Percentiles rank a stretch among this genome's conserved stretches.
phyloP scores from a whole-genome alignment of 2,113 vertebrate genomes.

The Delphinapterus leucas region DNA sequence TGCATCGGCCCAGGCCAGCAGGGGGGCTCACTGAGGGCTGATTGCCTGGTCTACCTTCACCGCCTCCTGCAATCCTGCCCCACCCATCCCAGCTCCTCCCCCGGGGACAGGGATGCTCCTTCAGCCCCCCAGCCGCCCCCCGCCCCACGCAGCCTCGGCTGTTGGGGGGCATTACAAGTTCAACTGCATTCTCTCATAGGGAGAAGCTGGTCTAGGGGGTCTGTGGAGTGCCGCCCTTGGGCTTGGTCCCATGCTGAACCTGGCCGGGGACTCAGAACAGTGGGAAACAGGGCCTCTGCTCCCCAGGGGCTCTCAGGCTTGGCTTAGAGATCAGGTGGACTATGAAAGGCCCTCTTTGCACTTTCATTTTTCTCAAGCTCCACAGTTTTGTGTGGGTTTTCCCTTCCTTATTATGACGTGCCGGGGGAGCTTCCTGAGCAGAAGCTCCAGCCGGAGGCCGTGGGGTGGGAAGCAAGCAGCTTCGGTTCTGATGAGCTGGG shows the following conservation, averaged over 20 bases:
- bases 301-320: background rate
- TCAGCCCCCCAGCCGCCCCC: background rate
- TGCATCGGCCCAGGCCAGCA: background rate
- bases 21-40: background rate
- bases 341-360: background rate
- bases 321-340: background rate
- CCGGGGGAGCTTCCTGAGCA: background rate
- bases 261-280: background rate
- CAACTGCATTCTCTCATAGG: background rate
- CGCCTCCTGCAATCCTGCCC: background rate
- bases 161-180: background rate
- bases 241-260: background rate
- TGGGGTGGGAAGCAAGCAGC: constrained; percentile 3
- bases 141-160: background rate
- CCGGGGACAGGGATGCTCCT: background rate
- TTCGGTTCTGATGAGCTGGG: constrained; percentile 34
- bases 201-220: background rate
- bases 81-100: background rate
- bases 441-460: background rate
- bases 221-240: background rate
- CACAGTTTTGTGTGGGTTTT: background rate
- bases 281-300: background rate
- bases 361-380: constrained; percentile 35
- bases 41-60: background rate
- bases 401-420: background rate